Evolutionary conservation across 2,797 vertebrate species (phyloP).

Genomic region (Acrossocheilus fasciatus): DNA sequence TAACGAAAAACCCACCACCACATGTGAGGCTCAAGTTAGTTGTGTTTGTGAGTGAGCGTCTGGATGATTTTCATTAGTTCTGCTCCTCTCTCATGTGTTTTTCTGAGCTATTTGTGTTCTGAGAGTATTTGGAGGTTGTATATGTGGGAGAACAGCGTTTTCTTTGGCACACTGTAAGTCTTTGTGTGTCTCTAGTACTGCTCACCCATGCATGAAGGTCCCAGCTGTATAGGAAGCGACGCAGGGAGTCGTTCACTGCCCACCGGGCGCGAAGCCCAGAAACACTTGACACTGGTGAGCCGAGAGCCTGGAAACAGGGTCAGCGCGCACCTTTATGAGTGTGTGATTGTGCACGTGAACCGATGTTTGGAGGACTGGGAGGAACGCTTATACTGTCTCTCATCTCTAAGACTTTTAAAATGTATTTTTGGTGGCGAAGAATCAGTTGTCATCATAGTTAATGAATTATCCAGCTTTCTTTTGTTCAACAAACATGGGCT

Average conservation of each 20-base stretch:
- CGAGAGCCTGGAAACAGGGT: slow-evolving; percentile 38
- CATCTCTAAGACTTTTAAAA: background rate
- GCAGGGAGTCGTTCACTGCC: slow-evolving; percentile 34
- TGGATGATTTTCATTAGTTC: background rate
- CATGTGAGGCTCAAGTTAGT: slow-evolving; percentile 38
- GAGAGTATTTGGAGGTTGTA: background rate
- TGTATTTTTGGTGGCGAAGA: background rate
- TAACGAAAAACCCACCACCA: slow-evolving; percentile 61
- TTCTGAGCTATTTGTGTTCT: background rate
- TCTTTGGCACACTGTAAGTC: slow-evolving; percentile 12
- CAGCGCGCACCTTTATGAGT: slow-evolving; percentile 41
- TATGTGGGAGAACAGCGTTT: background rate
- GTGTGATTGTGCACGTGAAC: slow-evolving; percentile 45
- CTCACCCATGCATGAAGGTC: slow-evolving; percentile 49
- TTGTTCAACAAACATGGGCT: background rate
- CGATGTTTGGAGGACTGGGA: background rate
- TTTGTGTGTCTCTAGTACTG: slow-evolving; percentile 34
- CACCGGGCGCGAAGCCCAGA: slow-evolving; percentile 29
- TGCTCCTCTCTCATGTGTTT: background rate
- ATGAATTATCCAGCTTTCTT: background rate
- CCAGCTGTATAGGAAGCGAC: slow-evolving; percentile 50
- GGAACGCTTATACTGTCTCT: background rate
- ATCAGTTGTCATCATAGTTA: background rate
- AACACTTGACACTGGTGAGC: slow-evolving; percentile 51
- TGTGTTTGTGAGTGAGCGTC: slow-evolving; percentile 12